Evolutionary conservation across 2,113 vertebrate genomes (phyloP), one percentile per base, ranked within the genome.

Genomic region (Andinoacara biseriatus): DNA sequence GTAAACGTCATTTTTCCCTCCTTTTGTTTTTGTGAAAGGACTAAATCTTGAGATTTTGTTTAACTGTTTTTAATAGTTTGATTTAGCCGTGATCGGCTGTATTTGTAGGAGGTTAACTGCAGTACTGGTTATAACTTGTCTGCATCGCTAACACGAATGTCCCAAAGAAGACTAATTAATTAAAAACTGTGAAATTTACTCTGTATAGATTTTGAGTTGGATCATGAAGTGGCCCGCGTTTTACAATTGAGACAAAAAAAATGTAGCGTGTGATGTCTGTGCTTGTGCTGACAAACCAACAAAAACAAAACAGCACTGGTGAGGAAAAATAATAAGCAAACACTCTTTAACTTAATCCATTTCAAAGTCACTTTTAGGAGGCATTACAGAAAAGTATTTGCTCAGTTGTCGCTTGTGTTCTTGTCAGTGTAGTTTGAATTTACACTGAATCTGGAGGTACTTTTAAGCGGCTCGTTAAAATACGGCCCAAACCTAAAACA

Each of bases 111-210:
- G 78, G 76, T 35, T 74, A 87, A 81, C 82, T 33, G 15, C 33
- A 63, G 18, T 67, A 24, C 67, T 35, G 54, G 26, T 75, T 67
- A 5, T 77, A n/a, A 75, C 35, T 49, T 76, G n/a, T 9, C 22
- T 26, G 57, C 57, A 58, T 52, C 63, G 49, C 20, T 83, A 79
- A 84, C 52, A 57, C 26, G 22, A 18, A 63, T 74, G 14, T 76
- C 33, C 83, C 85, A 87, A 85, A 86, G 35, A 83, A 67, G n/a
- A 86, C 2, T 54, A 75, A 80, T 56, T 78, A 3, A 83, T 80
- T 65, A 56, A 52, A 78, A 60, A 60, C 60, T 20, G 40, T 67
- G 24, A 65, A 72, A 17, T 18, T 67, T 63, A 33, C n/a, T 83
- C 20, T 33, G 0, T 2, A 52, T 80, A 5, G 15, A 49, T 67